phyloP scores from a whole-genome alignment of 2,797 vertebrate genomes.

The Gouania willdenowi region DNA sequence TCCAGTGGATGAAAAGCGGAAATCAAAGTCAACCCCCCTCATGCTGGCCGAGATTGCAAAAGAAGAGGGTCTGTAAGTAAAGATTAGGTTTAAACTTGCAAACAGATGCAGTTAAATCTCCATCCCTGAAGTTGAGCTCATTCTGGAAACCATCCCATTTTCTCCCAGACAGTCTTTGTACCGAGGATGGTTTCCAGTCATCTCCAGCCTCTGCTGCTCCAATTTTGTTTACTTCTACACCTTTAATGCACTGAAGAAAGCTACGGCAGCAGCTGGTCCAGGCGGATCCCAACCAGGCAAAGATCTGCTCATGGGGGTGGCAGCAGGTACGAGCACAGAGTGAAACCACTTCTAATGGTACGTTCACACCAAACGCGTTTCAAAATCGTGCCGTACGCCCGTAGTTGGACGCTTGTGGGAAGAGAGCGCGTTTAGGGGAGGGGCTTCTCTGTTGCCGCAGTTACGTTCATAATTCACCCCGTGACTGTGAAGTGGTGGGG shows the following conservation, averaged over 20 bases:
- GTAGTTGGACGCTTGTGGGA: no score
- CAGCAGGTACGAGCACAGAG: slow-evolving; percentile 61
- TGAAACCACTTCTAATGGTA: no score
- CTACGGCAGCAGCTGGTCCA: slow-evolving; percentile 20
- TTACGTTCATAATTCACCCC: no score
- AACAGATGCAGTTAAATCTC: no score
- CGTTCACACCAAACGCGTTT: no score
- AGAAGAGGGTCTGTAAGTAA: slow-evolving; percentile 80
- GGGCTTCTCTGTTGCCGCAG: no score
- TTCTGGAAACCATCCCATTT: neutral
- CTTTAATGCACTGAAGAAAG: slow-evolving; percentile 79
- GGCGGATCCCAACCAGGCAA: slow-evolving; percentile 56
- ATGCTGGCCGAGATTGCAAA: slow-evolving; percentile 79
- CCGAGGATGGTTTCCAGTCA: slow-evolving; percentile 83
- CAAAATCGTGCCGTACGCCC: no score
- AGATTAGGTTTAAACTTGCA: no score
- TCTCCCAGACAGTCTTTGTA: slow-evolving; percentile 73
- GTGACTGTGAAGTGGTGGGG: no score
- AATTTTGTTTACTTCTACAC: slow-evolving; percentile 86
- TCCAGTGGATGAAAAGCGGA: slow-evolving; percentile 80
- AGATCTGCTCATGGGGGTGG: slow-evolving; percentile 77
- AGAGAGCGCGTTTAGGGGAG: no score
- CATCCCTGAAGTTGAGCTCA: neutral
- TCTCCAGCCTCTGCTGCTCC: slow-evolving; percentile 83
- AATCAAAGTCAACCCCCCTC: slow-evolving; percentile 70